Evolutionary conservation across 1,140 invertebrate species (phyloP).

Genomic region (Brachionus manjavacas): DNA sequence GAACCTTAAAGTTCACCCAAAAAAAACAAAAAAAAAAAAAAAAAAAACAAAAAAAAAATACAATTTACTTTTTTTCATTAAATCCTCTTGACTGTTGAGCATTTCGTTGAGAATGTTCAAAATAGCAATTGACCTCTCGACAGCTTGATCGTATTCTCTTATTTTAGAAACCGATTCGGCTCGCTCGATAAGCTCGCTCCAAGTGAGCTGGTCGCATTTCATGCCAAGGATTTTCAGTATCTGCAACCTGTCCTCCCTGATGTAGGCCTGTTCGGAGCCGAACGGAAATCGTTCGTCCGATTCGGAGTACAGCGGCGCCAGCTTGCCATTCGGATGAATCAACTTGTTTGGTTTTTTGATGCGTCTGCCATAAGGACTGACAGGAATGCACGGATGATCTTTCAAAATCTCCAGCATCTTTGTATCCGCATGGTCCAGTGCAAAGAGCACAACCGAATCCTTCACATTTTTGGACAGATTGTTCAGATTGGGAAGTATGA

Average conservation of each 20-base stretch:
- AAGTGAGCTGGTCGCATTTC: slow-evolving; percentile 29
- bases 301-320: slow-evolving; percentile 15
- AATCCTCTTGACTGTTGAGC: not conserved
- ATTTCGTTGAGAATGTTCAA: slow-evolving; percentile 20
- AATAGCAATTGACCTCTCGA: slow-evolving; percentile 6
- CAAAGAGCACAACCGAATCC: slow-evolving; percentile 37
- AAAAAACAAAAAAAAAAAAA: too few relatives aligned
- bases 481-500: slow-evolving; percentile 41
- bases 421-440: slow-evolving; percentile 39
- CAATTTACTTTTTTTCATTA: not conserved
- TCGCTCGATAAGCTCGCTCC: slow-evolving; percentile 32
- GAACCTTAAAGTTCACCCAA: too few relatives aligned
- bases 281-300: slow-evolving; percentile 34
- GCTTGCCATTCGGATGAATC: slow-evolving; percentile 33
- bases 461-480: slow-evolving; percentile 35
- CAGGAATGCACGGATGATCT: slow-evolving; percentile 39
- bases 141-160: slow-evolving; percentile 16
- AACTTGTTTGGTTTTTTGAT: slow-evolving; percentile 38
- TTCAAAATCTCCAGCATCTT: slow-evolving; percentile 39
- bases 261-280: slow-evolving; percentile 19
- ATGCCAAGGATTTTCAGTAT: slow-evolving; percentile 39
- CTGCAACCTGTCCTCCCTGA: slow-evolving; percentile 18
- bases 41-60: not conserved
- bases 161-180: slow-evolving; percentile 10
- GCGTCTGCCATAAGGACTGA: slow-evolving; percentile 6